phyloP scores from a whole-genome alignment of 2,888 invertebrate genomes.

The Falcaria lacertinaria region DNA sequence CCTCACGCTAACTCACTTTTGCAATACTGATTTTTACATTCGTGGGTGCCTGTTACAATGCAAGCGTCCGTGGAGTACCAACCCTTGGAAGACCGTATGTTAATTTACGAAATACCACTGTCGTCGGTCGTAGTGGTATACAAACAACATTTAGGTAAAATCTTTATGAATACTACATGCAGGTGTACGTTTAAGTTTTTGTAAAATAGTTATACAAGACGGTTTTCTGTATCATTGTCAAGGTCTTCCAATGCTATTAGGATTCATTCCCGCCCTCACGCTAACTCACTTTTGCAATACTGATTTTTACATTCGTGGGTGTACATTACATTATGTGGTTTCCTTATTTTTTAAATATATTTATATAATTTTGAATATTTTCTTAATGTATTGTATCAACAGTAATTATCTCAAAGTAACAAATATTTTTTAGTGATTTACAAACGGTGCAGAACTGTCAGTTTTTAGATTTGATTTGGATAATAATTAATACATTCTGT shows the following conservation, averaged over 20 bases:
- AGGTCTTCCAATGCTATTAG: constrained; percentile 66
- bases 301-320: constrained; percentile 50
- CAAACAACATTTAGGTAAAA: too few species aligned
- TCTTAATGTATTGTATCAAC: too few species aligned
- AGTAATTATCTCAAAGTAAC: too few species aligned
- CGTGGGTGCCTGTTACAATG: constrained; percentile 33
- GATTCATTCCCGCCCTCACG: constrained; percentile 66
- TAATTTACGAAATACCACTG: too few species aligned
- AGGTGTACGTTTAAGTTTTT: constrained; percentile 31
- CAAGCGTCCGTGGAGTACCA: too few species aligned
- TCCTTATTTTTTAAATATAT: constrained; percentile 33
- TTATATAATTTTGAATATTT: too few species aligned
- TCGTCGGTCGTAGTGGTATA: too few species aligned
- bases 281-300: constrained; percentile 60
- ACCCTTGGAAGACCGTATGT: too few species aligned
- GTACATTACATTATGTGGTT: constrained; percentile 31
- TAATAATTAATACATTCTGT: too few species aligned
- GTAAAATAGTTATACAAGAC: constrained; percentile 48
- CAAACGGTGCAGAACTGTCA: too few species aligned
- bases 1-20: constrained; percentile 57
- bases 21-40: constrained; percentile 59
- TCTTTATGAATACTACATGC: background rate
- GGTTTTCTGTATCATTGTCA: constrained; percentile 68
- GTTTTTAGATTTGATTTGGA: too few species aligned
- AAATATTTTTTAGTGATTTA: too few species aligned